Evolutionary conservation across 2,797 vertebrate genomes (phyloP), one percentile per base, ranked within the genome.

Genomic region (Chloroceryle inda): DNA sequence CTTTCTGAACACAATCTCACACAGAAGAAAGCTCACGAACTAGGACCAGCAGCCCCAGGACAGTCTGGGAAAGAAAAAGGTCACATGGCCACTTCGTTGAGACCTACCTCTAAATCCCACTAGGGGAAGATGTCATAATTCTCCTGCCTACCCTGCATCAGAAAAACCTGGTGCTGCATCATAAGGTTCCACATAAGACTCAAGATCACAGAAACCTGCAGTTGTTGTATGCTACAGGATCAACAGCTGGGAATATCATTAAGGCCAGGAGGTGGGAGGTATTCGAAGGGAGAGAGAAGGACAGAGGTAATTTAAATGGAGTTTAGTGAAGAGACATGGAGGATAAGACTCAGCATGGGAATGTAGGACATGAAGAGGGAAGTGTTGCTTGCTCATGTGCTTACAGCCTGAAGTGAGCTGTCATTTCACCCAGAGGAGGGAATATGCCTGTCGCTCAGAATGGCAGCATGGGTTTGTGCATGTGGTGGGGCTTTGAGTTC

Each of bases 191-290:
- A 33, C 38, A n/a, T 22, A 85, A 85, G 93, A 59, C 74, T 74
- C 50, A 22, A 9, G 15, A 63, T 52, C 63, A 55, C 5, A 63
- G 33, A 27, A 10, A 22, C 49, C 38, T 37, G 5, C 38, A 10
- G 6, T 31, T 63, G 14, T 8, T 35, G 45, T 37, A 20, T 73
- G 85, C 80, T 89, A 84, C 79, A 75, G 49, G 40, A 64, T 45
- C 2, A 13, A 19, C 5, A 50, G 23, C 76, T 86, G 79, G 89
- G 79, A 79, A n/a, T 3, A 4, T 56, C 63, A 35, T 68, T 89
- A 86, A 92, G 78, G 85, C 89, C 72, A 93, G 68, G 68, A 95
- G 69, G 69, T 27, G 42, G 87, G 62, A 94, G 82, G 87, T 90
- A 82, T 77, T 35, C 44, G 38, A 69, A 40, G 94, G 67, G 19